Percentiles rank a stretch among this genome's conserved stretches.
Conservation (phyloP, 35 echinoderm and acorn worm species). For the Anneissia japonica region DNA sequence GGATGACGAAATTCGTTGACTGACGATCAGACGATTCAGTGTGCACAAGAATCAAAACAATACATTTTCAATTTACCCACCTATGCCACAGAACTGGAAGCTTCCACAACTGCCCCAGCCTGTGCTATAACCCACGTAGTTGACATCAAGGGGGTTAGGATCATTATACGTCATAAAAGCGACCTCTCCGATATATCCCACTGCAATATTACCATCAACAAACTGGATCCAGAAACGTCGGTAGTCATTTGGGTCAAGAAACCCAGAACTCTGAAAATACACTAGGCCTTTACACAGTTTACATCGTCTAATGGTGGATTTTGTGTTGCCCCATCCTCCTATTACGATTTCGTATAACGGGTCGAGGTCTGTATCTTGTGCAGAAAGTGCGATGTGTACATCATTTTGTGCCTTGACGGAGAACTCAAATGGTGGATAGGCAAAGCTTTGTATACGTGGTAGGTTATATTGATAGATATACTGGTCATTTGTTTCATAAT, state of each 20-base stretch:
- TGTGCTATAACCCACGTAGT: not conserved
- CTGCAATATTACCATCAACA: not conserved
- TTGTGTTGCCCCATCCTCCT: not conserved
- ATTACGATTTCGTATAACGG: constrained; percentile 8
- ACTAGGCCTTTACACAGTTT: not conserved
- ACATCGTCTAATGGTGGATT: not conserved
- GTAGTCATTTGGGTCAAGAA: not conserved
- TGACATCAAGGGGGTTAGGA: not conserved
- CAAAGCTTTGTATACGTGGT: no score
- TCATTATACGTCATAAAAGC: not conserved
- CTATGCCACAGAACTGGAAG: not conserved
- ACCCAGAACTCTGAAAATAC: not conserved
- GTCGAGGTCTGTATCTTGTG: not conserved
- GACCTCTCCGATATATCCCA: not conserved
- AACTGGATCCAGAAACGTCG: not conserved
- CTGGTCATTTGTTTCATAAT: no score
- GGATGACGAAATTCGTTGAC: no score
- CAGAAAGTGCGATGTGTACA: not conserved
- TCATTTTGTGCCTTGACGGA: not conserved
- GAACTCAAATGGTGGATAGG: not conserved
- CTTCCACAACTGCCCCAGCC: not conserved
- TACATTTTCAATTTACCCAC: no score
- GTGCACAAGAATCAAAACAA: no score
- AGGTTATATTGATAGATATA: no score
- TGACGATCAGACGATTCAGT: no score